phyloP scores from a whole-genome alignment of 1,140 invertebrate genomes.

The Macrobrachium nipponense region DNA sequence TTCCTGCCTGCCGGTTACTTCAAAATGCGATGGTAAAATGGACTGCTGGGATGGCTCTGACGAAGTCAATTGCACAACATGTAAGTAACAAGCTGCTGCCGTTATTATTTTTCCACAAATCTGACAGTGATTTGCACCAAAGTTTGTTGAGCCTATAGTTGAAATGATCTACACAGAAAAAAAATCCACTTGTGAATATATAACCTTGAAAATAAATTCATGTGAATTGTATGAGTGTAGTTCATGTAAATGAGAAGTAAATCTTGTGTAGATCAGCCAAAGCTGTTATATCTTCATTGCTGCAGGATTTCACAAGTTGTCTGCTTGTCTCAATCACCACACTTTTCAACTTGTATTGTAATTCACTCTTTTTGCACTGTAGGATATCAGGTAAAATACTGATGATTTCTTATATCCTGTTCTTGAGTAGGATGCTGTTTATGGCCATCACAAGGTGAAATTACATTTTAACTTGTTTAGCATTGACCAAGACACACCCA shows the following conservation, averaged over 20 bases:
- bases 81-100: constrained; percentile 69
- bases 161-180: not conserved
- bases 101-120: not conserved
- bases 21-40: constrained; percentile 81
- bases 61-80: constrained; percentile 78
- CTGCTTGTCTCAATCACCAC: constrained; percentile 30
- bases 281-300: not conserved
- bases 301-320: constrained; percentile 26
- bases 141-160: constrained; percentile 24
- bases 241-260: not conserved
- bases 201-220: constrained; percentile 3
- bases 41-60: constrained; percentile 86
- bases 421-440: constrained; percentile 50
- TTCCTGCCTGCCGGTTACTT: constrained; percentile 78
- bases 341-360: constrained; percentile 29
- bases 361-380: constrained; percentile 40
- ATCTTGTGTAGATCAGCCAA: constrained; percentile 36
- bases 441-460: not conserved
- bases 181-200: not conserved
- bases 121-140: constrained; percentile 29
- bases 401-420: constrained; percentile 56
- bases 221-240: too few species aligned
- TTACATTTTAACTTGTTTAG: constrained; percentile 1
- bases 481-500: constrained; percentile 12
- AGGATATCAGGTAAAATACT: constrained; percentile 4